These are phyloP conservation scores for Ameiurus melas DNA, from an alignment of 2,113 vertebrate genomes.

Conservation along the genomic window DNA sequence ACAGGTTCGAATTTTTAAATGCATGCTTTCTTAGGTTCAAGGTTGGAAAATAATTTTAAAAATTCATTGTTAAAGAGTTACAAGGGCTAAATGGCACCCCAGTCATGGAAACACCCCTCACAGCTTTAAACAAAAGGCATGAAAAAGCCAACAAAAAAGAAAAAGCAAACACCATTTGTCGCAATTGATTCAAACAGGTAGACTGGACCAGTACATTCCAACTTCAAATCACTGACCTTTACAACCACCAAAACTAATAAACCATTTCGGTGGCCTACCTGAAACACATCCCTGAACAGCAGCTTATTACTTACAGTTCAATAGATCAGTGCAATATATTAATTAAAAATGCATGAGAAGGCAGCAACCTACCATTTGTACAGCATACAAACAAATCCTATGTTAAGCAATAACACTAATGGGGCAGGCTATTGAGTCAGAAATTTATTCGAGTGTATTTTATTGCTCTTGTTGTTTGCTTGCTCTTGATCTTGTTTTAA, in stretches of 20 bases:
- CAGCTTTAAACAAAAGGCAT: not conserved
- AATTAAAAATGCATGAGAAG: not conserved
- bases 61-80: not conserved
- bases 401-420: not conserved
- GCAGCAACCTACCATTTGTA: not conserved
- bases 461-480: not conserved
- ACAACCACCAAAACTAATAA: not conserved
- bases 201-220: not conserved
- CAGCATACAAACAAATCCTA: not conserved
- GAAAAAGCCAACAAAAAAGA: not conserved
- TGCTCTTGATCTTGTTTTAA: slow-evolving; percentile 1
- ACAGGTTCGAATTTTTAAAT: not conserved
- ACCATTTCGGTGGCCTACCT: not conserved
- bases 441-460: not conserved
- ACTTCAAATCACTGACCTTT: not conserved
- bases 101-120: not conserved
- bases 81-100: not conserved
- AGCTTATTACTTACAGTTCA: not conserved
- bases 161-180: not conserved
- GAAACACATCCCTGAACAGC: not conserved
- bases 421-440: not conserved
- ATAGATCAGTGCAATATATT: not conserved
- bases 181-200: not conserved
- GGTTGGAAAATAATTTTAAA: not conserved
- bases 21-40: not conserved